phyloP scores from a whole-genome alignment of 35 echinoderm and acorn worm species.

The Stichopus chloronotus region DNA sequence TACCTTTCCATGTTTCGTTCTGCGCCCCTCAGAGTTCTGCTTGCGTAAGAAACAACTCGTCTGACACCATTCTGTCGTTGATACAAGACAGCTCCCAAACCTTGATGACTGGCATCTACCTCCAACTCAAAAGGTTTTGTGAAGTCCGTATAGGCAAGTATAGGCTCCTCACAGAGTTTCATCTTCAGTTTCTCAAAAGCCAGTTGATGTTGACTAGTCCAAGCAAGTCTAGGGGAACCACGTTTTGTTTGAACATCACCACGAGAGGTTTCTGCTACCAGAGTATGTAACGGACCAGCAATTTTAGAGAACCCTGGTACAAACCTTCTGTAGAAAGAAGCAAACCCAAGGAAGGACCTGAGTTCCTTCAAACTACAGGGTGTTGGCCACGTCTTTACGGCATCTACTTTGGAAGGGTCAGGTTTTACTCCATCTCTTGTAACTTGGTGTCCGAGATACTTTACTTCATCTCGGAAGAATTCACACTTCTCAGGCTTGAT shows the following conservation, averaged over 20 bases:
- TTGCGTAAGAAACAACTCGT: constrained; percentile 23
- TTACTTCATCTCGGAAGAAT: constrained; percentile 41
- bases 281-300: constrained; percentile 28
- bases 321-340: constrained; percentile 61
- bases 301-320: constrained; percentile 56
- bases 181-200: constrained; percentile 18
- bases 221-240: background rate
- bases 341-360: constrained; percentile 54
- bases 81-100: constrained; percentile 44
- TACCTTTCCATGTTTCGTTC: constrained; percentile 55
- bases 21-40: constrained; percentile 26
- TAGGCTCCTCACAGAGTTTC: background rate
- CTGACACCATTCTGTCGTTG: constrained; percentile 20
- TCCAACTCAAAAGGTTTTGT: constrained; percentile 46
- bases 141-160: constrained; percentile 54
- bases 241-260: background rate
- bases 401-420: constrained; percentile 29
- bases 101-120: constrained; percentile 17
- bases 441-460: constrained; percentile 45
- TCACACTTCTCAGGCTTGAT: constrained; percentile 51
- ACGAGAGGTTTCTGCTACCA: background rate
- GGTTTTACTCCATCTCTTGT: constrained; percentile 33
- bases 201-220: background rate
- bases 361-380: constrained; percentile 38
- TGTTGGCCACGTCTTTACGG: constrained; percentile 31